Base-by-base conservation (phyloP, 2,888 invertebrate genomes). In the Ormyrus nitidulus region DNA sequence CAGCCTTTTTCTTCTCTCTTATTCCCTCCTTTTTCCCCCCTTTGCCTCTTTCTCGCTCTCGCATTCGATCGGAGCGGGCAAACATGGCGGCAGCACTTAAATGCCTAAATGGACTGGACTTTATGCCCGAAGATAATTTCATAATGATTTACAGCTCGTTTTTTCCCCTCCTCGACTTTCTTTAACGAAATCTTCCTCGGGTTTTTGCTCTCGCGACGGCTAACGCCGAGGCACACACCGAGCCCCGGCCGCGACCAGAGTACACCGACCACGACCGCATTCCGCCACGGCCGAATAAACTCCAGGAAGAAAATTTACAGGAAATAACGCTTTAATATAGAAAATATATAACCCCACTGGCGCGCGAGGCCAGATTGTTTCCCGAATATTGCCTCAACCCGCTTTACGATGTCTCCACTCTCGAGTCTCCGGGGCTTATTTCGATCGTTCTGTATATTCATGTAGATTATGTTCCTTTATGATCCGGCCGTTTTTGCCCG, bases 101-200 rank as follows among this genome's bases (percentile, higher is more conserved):
- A 87, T 84, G 75, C 81, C 83, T 84, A 86, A 87, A 87, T 86
- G 87, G 87, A 85, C 83, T 84, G 82, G 85, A 85, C 82, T 85
- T 85, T 85, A 85, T 84, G 84, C 83, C 72, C 83, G 80, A 77
- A 86, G 86, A 87, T 87, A 86, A 87, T 87, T 87, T 87, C 85
- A 83, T 86, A 85, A 87, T 87, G 87, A 87, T 87, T 87, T 86
- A 87, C 62, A 53, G 62, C 72, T 62, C 56, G n/a, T 49, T 51
- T 61, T 62, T 72, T 72, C 48, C 85, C 44, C 44, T 66, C 70
- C 62, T 64, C 71, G 44, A 19, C 7, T 59, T 53, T 77, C 58
- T 11, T 44, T 19, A 48, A 10, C 58, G 53, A 56, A 56, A 53
- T 49, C 48, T 6, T 11, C 70, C 48, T 64, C 58, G 65, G 19